These are phyloP conservation scores for Odontomachus brunneus DNA, from an alignment of 1,140 invertebrate genomes.

Conservation along the genomic window DNA sequence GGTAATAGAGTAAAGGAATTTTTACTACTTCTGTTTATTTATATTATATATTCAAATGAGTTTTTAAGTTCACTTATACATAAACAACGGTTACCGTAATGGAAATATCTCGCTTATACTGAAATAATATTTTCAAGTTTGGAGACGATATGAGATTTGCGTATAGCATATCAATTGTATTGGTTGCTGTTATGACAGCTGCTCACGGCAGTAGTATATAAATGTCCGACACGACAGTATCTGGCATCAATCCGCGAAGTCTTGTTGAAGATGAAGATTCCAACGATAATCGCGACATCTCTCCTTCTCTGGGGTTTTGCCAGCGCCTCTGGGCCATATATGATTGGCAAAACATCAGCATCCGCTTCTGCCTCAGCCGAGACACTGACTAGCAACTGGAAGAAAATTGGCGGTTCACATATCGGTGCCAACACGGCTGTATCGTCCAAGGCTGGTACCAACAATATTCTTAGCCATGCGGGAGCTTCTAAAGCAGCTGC, in stretches of 20 bases:
- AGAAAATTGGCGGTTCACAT: too few relatives aligned
- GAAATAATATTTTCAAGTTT: conserved; percentile 11
- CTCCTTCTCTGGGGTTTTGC: conserved; percentile 50
- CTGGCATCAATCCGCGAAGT: conserved; percentile 59
- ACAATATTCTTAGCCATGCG: neutral
- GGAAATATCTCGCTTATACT: neutral
- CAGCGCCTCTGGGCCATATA: neutral
- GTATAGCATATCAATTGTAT: neutral
- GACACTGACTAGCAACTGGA: neutral
- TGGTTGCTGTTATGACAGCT: conserved; percentile 53
- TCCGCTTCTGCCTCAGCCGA: conserved; percentile 25
- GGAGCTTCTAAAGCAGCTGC: neutral
- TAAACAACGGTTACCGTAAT: neutral
- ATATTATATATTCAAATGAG: neutral
- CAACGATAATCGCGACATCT: conserved; percentile 53
- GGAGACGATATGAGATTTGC: neutral
- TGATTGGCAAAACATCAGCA: neutral
- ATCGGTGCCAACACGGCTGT: neutral
- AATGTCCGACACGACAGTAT: neutral
- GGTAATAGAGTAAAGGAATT: too few relatives aligned
- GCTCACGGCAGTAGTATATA: conserved; percentile 37
- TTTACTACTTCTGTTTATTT: too few relatives aligned
- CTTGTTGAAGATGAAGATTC: conserved; percentile 61
- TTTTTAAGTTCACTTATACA: neutral
- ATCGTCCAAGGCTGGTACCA: neutral